These are phyloP conservation scores for Drosophila testacea DNA, from an alignment of 2,888 invertebrate genomes.

Conservation along the genomic window DNA sequence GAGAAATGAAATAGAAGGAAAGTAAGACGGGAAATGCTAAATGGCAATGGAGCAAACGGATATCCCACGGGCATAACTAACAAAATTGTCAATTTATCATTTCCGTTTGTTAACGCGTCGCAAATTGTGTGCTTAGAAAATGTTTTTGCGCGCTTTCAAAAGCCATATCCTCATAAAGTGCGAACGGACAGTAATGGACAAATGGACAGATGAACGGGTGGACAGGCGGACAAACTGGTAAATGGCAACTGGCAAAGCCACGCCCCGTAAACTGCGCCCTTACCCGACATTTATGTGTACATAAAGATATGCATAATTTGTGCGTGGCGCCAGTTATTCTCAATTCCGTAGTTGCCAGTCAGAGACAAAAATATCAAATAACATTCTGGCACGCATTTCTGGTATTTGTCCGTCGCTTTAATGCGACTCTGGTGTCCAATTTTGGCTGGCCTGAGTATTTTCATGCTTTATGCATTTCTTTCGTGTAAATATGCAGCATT, in stretches of 20 bases:
- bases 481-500: conserved; percentile 70
- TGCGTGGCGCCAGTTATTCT: conserved; percentile 54
- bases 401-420: conserved; percentile 62
- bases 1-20: conserved; percentile 25
- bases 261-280: conserved; percentile 46
- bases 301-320: conserved; percentile 65
- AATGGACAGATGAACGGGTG: not conserved
- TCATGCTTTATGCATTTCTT: conserved; percentile 71
- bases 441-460: conserved; percentile 23
- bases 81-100: conserved; percentile 77
- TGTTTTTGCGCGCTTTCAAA: conserved; percentile 57
- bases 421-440: conserved; percentile 68
- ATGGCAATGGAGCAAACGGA: conserved; percentile 48
- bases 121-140: conserved; percentile 60
- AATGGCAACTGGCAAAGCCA: conserved; percentile 14
- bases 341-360: conserved; percentile 7
- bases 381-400: conserved; percentile 76
- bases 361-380: conserved; percentile 61
- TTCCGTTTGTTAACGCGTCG: conserved; percentile 68
- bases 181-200: conserved; percentile 10
- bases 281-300: conserved; percentile 44
- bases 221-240: not conserved
- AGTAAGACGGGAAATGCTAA: conserved; percentile 41
- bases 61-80: conserved; percentile 46
- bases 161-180: conserved; percentile 55